Evolutionary conservation across 1,140 invertebrate species (phyloP).

Genomic region (Aleiodes sp.): DNA sequence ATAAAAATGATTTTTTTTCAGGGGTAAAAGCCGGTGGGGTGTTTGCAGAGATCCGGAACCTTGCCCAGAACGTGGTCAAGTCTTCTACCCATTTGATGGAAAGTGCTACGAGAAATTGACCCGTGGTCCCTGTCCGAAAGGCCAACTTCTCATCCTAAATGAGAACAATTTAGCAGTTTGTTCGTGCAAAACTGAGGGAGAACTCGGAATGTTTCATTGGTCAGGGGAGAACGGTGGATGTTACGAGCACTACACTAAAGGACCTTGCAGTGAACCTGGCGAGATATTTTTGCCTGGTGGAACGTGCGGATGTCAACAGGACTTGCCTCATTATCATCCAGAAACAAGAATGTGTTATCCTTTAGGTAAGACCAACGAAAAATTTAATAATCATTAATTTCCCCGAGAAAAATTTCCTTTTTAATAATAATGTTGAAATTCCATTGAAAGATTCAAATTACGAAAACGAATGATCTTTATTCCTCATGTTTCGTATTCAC

Average conservation of each 20-base stretch:
- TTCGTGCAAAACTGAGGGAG: constrained; percentile 63
- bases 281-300: constrained; percentile 78
- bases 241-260: constrained; percentile 80
- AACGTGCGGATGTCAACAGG: constrained; percentile 74
- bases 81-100: constrained; percentile 78
- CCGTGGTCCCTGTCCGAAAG: constrained; percentile 79
- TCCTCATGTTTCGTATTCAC: too few species aligned
- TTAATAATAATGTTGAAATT: too few species aligned
- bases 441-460: too few species aligned
- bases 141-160: constrained; percentile 71
- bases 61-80: constrained; percentile 69
- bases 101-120: constrained; percentile 76
- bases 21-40: constrained; percentile 70
- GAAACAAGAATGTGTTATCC: constrained; percentile 76
- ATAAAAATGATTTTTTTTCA: constrained; percentile 33
- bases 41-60: constrained; percentile 72
- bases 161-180: constrained; percentile 72
- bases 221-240: constrained; percentile 69
- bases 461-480: too few species aligned
- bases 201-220: constrained; percentile 66
- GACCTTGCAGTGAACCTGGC: constrained; percentile 78
- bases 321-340: constrained; percentile 77
- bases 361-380: constrained; percentile 70
- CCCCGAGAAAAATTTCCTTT: too few species aligned
- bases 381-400: neutral